Evolutionary conservation across 1,140 invertebrate species (phyloP), one percentile per base, ranked within the genome.

Genomic region (Octopus sinensis): DNA sequence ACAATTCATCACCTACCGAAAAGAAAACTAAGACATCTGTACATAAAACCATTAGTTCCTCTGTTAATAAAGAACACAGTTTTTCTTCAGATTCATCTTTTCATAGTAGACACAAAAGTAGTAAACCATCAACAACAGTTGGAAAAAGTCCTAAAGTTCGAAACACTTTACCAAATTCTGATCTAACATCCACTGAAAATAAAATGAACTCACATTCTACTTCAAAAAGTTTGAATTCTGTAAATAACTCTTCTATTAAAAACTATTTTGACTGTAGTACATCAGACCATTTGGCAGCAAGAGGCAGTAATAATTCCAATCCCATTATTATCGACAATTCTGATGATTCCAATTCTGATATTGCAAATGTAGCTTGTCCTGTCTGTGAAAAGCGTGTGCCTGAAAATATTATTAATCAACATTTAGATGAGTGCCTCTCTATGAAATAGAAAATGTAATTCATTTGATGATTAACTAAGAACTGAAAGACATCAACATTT

Each of bases 401-500:
- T n/a, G 30, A 56, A 76, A 53, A 78, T 12, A 51, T 73, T 17
- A 86, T 86, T 30, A 86, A 86, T 85, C 82, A 80, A 12, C 85
- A 86, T 83, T 84, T 86, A 79, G 85, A 86, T 76, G 52, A 62
- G 17, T 86, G 85, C 80, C 80, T 84, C 43, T 79, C 80, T 76
- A 53, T 78, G 56, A 62, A 84, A 43, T 43, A 43, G 30, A 43
- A 43, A 43, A 43, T 43, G 30, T 43, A 43, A 43, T 43, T 43
- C 3, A 43, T 43, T 43, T 3, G 30, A 43, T 43, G 30, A 2
- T 43, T 43, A 43, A 43, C 30, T 43, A 2, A 43, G 30, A 43
- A 43, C 3, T 43, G 30, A 43, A 43, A 43, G 30, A 43, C 30
- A 43, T 43, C 30, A 43, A 43, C 30, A 43, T 43, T 43, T 43